These are phyloP conservation scores for Gymnocephalus cernua DNA, from an alignment of 2,113 vertebrate species.

Conservation along the genomic window DNA sequence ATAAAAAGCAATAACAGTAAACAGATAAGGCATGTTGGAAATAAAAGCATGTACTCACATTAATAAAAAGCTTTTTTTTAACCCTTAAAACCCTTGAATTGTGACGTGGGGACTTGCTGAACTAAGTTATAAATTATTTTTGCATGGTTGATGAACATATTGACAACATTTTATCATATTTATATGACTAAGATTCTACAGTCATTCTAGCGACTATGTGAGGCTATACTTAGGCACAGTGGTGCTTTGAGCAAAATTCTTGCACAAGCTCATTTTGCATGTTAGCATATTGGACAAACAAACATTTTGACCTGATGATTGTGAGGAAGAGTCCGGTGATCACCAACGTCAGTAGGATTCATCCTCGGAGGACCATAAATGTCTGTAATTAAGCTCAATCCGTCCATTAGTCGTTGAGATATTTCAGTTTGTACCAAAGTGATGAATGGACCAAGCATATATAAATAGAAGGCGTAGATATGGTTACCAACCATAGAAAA, in stretches of 20 bases:
- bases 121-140: not conserved
- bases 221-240: too few species aligned
- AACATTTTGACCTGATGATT: too few species aligned
- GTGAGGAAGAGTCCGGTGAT: not conserved
- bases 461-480: not conserved
- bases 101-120: not conserved
- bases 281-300: too few species aligned
- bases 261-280: too few species aligned
- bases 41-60: not conserved
- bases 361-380: not conserved
- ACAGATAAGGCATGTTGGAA: not conserved
- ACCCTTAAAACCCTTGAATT: not conserved
- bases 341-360: not conserved
- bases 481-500: not conserved
- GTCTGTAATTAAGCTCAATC: not conserved
- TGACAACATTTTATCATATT: not conserved
- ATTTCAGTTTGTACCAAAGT: not conserved
- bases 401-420: not conserved
- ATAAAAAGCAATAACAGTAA: not conserved
- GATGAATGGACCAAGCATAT: not conserved
- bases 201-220: too few species aligned
- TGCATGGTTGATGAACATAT: not conserved
- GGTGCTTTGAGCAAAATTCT: too few species aligned
- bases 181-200: too few species aligned
- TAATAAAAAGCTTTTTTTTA: not conserved